Evolutionary conservation across 2,797 vertebrate genomes (phyloP), one percentile per base, ranked within the genome.

Genomic region (Siniperca undulata): DNA sequence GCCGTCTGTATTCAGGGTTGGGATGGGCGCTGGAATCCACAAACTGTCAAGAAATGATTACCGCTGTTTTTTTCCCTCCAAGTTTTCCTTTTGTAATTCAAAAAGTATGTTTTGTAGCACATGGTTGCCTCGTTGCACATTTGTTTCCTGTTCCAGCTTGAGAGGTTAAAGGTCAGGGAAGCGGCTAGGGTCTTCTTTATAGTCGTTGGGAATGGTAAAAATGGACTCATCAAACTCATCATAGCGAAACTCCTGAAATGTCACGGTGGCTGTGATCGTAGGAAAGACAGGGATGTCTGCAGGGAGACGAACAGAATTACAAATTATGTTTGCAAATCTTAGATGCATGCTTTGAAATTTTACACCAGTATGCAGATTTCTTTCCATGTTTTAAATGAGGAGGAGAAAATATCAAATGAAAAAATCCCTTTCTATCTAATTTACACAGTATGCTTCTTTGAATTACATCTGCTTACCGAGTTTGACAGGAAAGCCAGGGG

Each of bases 251-350:
- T 99, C 98, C 95, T 99, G 98, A 93, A 99, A 99, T 0, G 99
- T 99, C 94, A 99, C 99, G 61, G 99, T 99, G 94, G 99, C 99
- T 52, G 98, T 99, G 96, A 99, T 99, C 46, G 99, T 99, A 44
- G 99, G 99, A 92, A 99, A 99, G 55, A 99, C 98, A 0, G 99
- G 98, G 82, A 99, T 99, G 90, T 98, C 97, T 98, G 91, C 30
- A 74, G 64, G 77, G 80, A 81, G 53, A 34, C 7, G 24, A 77
- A 52, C 30, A 77, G 50, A 46, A 62, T n/a, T 6, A 73, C 3
- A 55, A 12, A 27, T 27, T 0, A 34, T 48, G 34, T 62, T 12
- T 24, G 13, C 9, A 65, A 34, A 46, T 30, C 20, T 65, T 8
- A 34, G 20, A 64, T 12, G 1, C 11, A 46, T 12, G 20, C 24